Evolutionary conservation across 92 coral and sea anemone genomes (phyloP), one percentile per base, ranked within the genome.

Genomic region (Parazoanthus atlanticus): DNA sequence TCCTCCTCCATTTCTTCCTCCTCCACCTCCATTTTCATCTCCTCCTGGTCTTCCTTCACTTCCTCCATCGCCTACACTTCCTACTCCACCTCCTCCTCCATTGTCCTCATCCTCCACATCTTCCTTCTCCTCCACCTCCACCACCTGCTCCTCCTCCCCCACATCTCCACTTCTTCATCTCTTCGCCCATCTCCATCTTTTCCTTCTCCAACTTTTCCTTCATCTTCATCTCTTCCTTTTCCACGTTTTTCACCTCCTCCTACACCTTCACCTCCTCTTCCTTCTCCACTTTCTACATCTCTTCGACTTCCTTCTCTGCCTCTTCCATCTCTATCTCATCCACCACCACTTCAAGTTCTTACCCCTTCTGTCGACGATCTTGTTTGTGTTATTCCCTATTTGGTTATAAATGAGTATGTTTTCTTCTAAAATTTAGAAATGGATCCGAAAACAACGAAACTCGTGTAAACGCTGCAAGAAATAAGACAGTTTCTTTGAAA

Each of bases 391-490:
- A 3, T 61, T 19, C 17, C 69, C 28, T 19, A 28, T 61, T 61
- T 61, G n/a, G 26, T 23, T 17, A 6, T 61, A 61, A 78, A 78
- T 26, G 15, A 17, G 82, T 26, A n/a, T 26, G 47, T 78, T 78
- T 30, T 36, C 47, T 56, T 80, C 61, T 10, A 56, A 54, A 80
- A 76, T 80, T 80, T 32, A 80, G 84, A 80, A 31, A 28, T 9
- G 69, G 70, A 54, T 32, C 84, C 16, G 26, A 30, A 80, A 30
- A 25, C 6, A 54, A 31, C 15, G 72, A 30, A 30, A 32, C 11
- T 69, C 31, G 25, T 71, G 9, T n/a, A 72, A 38, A 38, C 29
- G 40, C 33, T 43, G 25, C 73, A 69, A 31, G 17, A 26, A 69
- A 46, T 16, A 29, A 8, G 3, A 19, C 64, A 8, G 19, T 17